phyloP scores from a whole-genome alignment of 1,140 invertebrate species.

The Pseudomyrmex dendroicus region DNA sequence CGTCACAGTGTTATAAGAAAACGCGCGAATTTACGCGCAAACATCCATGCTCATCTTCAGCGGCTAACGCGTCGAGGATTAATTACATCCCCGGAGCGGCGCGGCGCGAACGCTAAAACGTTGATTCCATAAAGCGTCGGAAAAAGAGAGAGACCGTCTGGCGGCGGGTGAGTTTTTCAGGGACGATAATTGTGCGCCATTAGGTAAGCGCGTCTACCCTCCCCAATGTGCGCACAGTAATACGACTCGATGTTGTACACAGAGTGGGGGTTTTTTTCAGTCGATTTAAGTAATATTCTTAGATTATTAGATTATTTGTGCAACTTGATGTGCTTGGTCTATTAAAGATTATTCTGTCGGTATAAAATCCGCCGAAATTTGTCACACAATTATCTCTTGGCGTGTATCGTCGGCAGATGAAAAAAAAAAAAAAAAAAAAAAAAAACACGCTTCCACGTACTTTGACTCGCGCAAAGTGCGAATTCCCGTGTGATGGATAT shows the following conservation, averaged over 20 bases:
- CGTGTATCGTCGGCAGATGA: not conserved
- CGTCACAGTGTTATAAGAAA: slow-evolving; percentile 37
- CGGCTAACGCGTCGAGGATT: slow-evolving; percentile 36
- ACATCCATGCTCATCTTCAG: slow-evolving; percentile 24
- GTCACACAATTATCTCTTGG: slow-evolving; percentile 22
- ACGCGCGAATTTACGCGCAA: slow-evolving; percentile 18
- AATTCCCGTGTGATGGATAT: slow-evolving; percentile 55
- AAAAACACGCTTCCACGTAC: slow-evolving; percentile 14
- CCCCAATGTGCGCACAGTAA: slow-evolving; percentile 29
- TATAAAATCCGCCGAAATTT: not conserved
- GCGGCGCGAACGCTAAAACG: slow-evolving; percentile 24
- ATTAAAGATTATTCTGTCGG: too few relatives aligned
- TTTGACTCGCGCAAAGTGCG: slow-evolving; percentile 44
- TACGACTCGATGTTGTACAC: not conserved
- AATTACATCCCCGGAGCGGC: slow-evolving; percentile 28
- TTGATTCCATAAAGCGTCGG: slow-evolving; percentile 40
- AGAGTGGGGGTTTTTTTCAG: too few relatives aligned
- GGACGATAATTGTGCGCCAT: slow-evolving; percentile 50
- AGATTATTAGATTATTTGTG: too few relatives aligned
- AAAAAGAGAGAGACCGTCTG: slow-evolving; percentile 24
- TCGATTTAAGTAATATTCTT: too few relatives aligned
- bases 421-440: slow-evolving; percentile 27
- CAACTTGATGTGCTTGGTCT: too few relatives aligned
- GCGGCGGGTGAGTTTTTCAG: slow-evolving; percentile 24
- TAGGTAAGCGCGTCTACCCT: slow-evolving; percentile 25